A percentile compares a stretch with the other conserved stretches of the same genome.
phyloP scores from a whole-genome alignment of 2,113 vertebrate species.

The Hemichromis elongatus region DNA sequence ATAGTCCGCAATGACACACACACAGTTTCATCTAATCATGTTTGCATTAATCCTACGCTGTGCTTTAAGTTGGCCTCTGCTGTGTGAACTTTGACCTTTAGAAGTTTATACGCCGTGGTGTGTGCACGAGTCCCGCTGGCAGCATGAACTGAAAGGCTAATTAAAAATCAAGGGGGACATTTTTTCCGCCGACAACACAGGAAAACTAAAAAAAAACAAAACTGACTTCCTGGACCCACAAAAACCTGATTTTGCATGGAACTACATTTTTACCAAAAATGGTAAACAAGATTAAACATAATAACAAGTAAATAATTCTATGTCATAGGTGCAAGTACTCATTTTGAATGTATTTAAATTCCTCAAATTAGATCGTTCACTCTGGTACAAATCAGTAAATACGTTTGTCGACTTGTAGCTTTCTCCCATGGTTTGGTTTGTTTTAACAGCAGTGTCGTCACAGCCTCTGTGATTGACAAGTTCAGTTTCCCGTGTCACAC shows the following conservation, averaged over 20 bases:
- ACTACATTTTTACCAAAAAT: neutral
- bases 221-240: neutral
- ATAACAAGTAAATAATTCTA: neutral
- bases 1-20: neutral
- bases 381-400: neutral
- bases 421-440: neutral
- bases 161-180: conserved; percentile 35
- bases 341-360: neutral
- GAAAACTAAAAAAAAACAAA: neutral
- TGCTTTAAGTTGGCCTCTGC: neutral
- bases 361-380: neutral
- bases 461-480: neutral
- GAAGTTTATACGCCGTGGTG: conserved; percentile 6
- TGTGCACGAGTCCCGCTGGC: conserved; percentile 29
- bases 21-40: neutral
- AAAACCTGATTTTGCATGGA: neutral
- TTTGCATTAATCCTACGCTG: neutral
- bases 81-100: conserved; percentile 21
- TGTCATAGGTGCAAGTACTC: neutral
- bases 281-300: neutral
- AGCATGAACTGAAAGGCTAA: conserved; percentile 35
- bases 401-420: neutral
- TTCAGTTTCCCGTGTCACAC: neutral
- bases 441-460: neutral
- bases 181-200: neutral